Percentiles rank a stretch among this genome's conserved stretches.
phyloP scores from a whole-genome alignment of 2,113 vertebrate genomes.

The Dromas ardeola region DNA sequence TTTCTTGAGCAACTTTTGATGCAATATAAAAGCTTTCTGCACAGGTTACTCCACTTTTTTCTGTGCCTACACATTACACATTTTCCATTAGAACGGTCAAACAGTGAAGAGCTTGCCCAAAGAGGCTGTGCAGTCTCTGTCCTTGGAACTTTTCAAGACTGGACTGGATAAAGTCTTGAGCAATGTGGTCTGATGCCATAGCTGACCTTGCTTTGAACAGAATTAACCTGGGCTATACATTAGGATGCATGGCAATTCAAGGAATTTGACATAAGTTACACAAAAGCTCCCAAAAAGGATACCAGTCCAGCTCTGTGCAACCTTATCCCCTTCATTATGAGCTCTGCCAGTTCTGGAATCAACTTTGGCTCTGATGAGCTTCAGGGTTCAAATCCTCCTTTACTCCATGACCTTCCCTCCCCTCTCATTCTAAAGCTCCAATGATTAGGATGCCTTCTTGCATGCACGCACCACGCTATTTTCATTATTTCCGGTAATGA shows the following conservation, averaged over 20 bases:
- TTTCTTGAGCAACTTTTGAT: background rate
- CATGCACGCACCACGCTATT: background rate
- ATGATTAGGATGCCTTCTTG: background rate
- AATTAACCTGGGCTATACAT: background rate
- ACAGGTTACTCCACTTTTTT: background rate
- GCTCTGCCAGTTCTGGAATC: background rate
- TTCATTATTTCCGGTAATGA: background rate
- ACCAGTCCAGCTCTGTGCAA: background rate
- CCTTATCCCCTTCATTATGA: background rate
- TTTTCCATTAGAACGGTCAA: background rate
- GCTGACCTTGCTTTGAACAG: background rate
- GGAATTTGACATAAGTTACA: background rate
- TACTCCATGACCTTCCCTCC: background rate
- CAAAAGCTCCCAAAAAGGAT: background rate
- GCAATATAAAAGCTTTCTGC: background rate
- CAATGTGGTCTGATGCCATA: background rate
- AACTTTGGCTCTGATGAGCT: background rate
- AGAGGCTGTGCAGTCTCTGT: background rate
- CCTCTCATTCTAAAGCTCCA: background rate
- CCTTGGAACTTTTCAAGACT: background rate
- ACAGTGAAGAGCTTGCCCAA: background rate
- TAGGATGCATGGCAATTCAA: background rate
- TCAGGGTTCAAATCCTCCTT: background rate
- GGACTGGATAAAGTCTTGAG: background rate
- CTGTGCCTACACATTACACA: background rate